Conservation (phyloP, 2,888 invertebrate species). For the Barypeithes pellucidus region DNA sequence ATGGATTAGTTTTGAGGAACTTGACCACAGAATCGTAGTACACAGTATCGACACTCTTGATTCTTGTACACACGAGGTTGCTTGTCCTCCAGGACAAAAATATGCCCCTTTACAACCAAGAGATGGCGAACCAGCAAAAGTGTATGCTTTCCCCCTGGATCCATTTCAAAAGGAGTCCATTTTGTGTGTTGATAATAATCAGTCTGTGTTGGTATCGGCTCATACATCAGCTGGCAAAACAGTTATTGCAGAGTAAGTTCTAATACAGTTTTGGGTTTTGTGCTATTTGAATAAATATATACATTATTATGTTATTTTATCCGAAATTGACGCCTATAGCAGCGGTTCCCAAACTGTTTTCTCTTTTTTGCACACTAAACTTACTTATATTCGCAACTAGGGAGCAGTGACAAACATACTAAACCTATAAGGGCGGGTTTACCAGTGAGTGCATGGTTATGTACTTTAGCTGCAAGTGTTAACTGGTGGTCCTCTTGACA, state of each 20-base stretch:
- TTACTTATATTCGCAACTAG: too few relatives aligned
- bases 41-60: conserved; percentile 93
- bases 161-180: conserved; percentile 98
- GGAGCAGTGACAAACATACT: too few relatives aligned
- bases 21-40: conserved; percentile 87
- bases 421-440: too few relatives aligned
- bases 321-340: too few relatives aligned
- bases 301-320: conserved; percentile 5
- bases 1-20: conserved; percentile 78
- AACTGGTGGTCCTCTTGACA: too few relatives aligned
- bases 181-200: conserved; percentile 96
- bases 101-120: conserved; percentile 78
- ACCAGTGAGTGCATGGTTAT: too few relatives aligned
- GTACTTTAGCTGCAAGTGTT: too few relatives aligned
- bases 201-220: conserved; percentile 98
- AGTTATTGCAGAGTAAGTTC: conserved; percentile 95
- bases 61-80: conserved; percentile 97
- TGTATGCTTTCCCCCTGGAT: conserved; percentile 95
- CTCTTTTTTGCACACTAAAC: too few relatives aligned
- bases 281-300: conserved; percentile 13
- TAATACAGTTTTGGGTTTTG: neutral
- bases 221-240: conserved; percentile 99
- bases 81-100: conserved; percentile 89
- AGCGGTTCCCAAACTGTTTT: too few relatives aligned
- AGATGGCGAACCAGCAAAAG: conserved; percentile 86